phyloP scores from a whole-genome alignment of 2,797 vertebrate genomes.

The Chelon auratus region DNA sequence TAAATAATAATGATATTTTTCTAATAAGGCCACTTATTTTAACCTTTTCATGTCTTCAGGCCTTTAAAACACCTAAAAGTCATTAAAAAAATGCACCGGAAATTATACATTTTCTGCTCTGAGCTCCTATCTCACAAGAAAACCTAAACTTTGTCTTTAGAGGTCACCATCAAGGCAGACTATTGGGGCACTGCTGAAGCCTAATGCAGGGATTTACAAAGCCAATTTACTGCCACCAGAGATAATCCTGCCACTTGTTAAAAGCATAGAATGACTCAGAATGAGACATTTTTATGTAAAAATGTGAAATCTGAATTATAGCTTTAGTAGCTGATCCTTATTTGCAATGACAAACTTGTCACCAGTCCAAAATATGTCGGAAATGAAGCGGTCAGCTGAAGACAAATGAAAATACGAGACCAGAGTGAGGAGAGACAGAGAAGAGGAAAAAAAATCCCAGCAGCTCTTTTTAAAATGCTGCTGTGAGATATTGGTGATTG shows the following conservation, averaged over 20 bases:
- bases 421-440: constrained; percentile 1
- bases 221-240: not conserved
- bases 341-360: constrained; percentile 13
- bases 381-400: constrained; percentile 26
- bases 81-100: too few relatives aligned
- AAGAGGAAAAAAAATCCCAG: constrained; percentile 39
- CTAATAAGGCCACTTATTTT: not conserved
- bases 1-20: not conserved
- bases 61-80: too few relatives aligned
- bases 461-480: constrained; percentile 45
- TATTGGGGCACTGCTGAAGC: too few relatives aligned
- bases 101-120: not conserved
- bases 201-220: not conserved
- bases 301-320: not conserved
- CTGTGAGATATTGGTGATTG: constrained; percentile 54
- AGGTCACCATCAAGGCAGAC: not conserved
- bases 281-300: not conserved
- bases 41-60: not conserved
- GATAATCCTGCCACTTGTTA: not conserved
- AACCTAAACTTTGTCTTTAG: not conserved
- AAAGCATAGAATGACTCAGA: not conserved
- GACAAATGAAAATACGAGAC: constrained; percentile 49
- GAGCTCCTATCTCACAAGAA: not conserved
- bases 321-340: not conserved
- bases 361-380: constrained; percentile 7